Base-by-base conservation (phyloP, 1,140 invertebrate species). In the Philopotamus ludificatus region DNA sequence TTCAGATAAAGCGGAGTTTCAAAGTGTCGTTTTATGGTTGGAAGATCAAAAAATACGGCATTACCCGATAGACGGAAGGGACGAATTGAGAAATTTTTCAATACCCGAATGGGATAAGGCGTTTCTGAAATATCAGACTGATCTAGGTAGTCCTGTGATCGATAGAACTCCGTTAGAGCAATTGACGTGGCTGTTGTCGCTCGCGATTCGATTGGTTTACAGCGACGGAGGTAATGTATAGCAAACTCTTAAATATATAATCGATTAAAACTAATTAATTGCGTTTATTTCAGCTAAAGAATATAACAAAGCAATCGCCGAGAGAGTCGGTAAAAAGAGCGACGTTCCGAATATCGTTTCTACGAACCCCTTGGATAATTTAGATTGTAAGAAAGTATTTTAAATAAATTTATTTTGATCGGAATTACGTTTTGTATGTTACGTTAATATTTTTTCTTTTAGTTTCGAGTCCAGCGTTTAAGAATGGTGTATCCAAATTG, bases 11-110 rank as follows among this genome's bases (percentile, higher is more conserved):
- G 84, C 86, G 64, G 84, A 91, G 71, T 89, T 94, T 74, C 85
- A 89, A 54, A 90, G 87, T 72, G 79, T 94, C 23, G 83, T 97
- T 16, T 73, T 91, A 1, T 98, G 95, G 95, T 73, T 98, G 21
- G 95, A 98, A 80, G 92, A 96, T 76, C 93, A 96, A 75, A 95
- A 94, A 79, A 95, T 97, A 70, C 86, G 94, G 15, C 86, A 90
- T 71, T 94, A 94, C 72, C 88, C 88, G 71, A 90, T 94, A 63
- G 91, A 95, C 75, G 89, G 94, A 63, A 80, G 93, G 20, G 85
- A 84, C 65, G 79, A 77, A 1, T 74, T 98, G 18, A 82, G 90
- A 49, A 82, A 89, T 64, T 84, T 88, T 3, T 75, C 83, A 3
- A 67, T 71, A 21, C 73, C 79, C 1, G 74, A 85, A 34, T 98